Percentiles rank a stretch among this genome's conserved stretches.
phyloP scores from a whole-genome alignment of 2,797 vertebrate species.

The Luscinia megarhynchos region DNA sequence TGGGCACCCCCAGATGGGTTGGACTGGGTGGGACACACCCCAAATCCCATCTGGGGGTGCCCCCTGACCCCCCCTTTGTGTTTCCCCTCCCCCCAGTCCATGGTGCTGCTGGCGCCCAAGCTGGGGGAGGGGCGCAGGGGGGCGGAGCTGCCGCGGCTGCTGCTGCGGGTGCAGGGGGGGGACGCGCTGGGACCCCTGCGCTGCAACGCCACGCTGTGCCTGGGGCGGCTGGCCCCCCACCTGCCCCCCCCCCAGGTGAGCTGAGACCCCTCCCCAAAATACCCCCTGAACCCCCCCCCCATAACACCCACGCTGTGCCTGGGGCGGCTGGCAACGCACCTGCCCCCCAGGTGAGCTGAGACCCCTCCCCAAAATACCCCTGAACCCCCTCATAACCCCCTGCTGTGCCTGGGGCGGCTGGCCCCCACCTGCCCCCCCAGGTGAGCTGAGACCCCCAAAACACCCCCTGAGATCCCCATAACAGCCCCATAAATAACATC shows the following conservation, averaged over 20 bases:
- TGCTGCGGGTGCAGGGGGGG: conserved; percentile 89
- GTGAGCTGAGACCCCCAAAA: too few relatives aligned
- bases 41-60: neutral
- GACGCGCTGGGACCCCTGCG: conserved; percentile 95
- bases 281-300: too few relatives aligned
- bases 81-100: conserved; percentile 80
- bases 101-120: conserved; percentile 93
- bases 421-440: too few relatives aligned
- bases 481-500: too few relatives aligned
- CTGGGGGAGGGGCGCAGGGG: conserved; percentile 90
- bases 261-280: neutral
- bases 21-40: too few relatives aligned
- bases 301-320: too few relatives aligned
- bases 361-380: neutral
- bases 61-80: neutral
- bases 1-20: neutral
- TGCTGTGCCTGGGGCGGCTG: too few relatives aligned
- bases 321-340: too few relatives aligned
- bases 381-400: too few relatives aligned
- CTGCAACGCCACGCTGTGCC: conserved; percentile 89
- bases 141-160: conserved; percentile 92
- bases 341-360: neutral
- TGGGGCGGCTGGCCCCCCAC: conserved; percentile 54
- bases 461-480: too few relatives aligned
- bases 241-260: neutral